Base-by-base conservation (phyloP, 2,797 vertebrate genomes). In the Poecilia velifera region DNA sequence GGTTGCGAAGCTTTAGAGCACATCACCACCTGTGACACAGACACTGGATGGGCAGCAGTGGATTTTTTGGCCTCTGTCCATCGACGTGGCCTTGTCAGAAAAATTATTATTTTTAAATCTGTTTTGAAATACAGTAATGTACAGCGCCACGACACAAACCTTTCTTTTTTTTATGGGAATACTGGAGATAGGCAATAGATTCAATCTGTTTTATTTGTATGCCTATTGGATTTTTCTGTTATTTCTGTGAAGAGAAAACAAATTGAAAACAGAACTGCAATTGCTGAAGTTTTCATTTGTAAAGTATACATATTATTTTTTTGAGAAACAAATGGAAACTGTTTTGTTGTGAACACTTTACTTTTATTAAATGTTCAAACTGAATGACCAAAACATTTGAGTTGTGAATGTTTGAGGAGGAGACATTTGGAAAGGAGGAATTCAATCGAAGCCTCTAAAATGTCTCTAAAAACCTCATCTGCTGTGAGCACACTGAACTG, bases 11-110 rank as follows among this genome's bases (percentile, higher is more conserved):
- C 79, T 85, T 64, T 64, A 41, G 76, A 47, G 68, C 68, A 25
- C 25, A 64, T 66, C 79, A 55, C 31, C 73, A 79, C 77, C 74
- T 86, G 78, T 80, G 78, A 80, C 76, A 74, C 72, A 34, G 72
- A 76, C 75, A 78, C 68, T n/a, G 72, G 72, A 81, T 82, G 70
- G 81, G 46, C 72, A 83, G 66, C 75, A 46, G 45, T 74, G 39
- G 34, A 13, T 70, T 68, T 80, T 49, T 76, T 77, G 73, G 76
- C 72, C 53, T 77, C 20, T 31, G 45, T 45, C 39, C 18, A 51
- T 77, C 76, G n/a, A n/a, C 39, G 1, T 49, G 20, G 36, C 34
- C 49, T 72, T 55, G 36, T 34, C 28, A 13, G 14, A 46, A 28
- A 8, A 41, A 49, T 18, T 4, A 49, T 18, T 4, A 1, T 78